phyloP scores from a whole-genome alignment of 2,797 vertebrate species.

The Malacoraja senta region DNA sequence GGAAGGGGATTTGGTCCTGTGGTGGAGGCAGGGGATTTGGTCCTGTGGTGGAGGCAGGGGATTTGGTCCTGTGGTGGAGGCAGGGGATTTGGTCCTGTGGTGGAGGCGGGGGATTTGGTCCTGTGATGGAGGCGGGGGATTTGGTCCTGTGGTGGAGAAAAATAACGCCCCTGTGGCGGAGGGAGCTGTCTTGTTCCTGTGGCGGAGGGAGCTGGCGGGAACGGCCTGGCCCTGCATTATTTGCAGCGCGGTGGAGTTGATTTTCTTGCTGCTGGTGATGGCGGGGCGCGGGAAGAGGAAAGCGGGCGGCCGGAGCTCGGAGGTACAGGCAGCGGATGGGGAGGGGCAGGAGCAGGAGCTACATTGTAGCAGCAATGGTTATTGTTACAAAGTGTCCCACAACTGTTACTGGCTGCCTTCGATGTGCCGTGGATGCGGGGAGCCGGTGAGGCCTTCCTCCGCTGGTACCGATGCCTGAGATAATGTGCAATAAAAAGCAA shows the following conservation, averaged over 20 bases:
- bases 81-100: background rate
- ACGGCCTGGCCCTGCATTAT: background rate
- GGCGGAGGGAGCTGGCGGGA: background rate
- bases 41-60: too few species aligned
- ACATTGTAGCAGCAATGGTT: background rate
- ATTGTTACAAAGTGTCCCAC: background rate
- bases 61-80: background rate
- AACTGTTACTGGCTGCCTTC: background rate
- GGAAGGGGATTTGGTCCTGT: background rate
- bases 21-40: too few species aligned
- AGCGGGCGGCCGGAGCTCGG: background rate
- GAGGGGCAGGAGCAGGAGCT: background rate
- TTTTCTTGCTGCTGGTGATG: background rate
- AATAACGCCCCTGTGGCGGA: background rate
- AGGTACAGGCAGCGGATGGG: conserved; percentile 7
- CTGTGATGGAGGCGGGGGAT: too few species aligned
- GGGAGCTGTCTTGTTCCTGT: too few species aligned
- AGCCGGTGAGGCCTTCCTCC: too few species aligned
- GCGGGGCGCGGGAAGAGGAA: conserved; percentile 31
- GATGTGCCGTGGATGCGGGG: background rate
- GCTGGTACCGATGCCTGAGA: too few species aligned
- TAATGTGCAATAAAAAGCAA: too few species aligned
- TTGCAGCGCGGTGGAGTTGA: background rate
- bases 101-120: too few species aligned
- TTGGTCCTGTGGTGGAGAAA: background rate